Percentiles rank a stretch among this genome's conserved stretches.
Evolutionary conservation across 2,113 vertebrate genomes (phyloP).

Genomic region (Sapayoa aenigma): DNA sequence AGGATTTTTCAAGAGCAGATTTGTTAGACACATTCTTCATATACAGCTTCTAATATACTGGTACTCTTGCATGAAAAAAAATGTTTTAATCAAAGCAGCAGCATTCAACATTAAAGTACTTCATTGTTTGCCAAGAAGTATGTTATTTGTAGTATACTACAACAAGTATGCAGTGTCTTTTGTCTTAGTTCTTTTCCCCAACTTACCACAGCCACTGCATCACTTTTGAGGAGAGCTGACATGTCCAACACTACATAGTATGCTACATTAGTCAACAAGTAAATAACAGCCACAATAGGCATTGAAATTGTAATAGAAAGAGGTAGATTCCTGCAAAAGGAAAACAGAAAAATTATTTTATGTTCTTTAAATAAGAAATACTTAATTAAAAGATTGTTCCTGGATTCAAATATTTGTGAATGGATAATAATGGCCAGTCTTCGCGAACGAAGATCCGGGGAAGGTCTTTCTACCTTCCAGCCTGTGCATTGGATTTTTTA

Average conservation of each 20-base stretch:
- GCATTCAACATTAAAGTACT: neutral
- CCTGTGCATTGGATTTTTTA: too few species aligned
- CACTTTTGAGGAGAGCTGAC: conserved; percentile 78
- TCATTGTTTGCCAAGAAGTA: neutral
- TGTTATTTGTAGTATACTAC: neutral
- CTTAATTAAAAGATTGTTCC: neutral
- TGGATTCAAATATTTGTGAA: neutral
- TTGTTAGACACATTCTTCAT: neutral
- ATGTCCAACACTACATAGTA: conserved; percentile 85
- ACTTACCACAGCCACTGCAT: conserved; percentile 84
- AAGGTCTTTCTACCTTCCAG: too few species aligned
- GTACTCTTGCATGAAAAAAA: neutral
- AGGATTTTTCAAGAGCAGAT: neutral
- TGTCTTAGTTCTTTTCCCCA: neutral
- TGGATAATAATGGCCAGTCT: too few species aligned
- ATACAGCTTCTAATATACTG: neutral
- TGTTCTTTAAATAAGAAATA: neutral
- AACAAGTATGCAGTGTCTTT: neutral
- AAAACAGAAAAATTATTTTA: neutral
- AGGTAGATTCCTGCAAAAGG: conserved; percentile 78
- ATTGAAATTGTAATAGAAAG: conserved; percentile 83
- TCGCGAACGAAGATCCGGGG: too few species aligned
- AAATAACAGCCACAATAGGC: conserved; percentile 82
- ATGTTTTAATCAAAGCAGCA: neutral
- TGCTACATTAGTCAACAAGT: conserved; percentile 84